These are phyloP conservation scores for Zootermopsis nevadensis DNA, from an alignment of 2,888 invertebrate species.

Conservation along the genomic window DNA sequence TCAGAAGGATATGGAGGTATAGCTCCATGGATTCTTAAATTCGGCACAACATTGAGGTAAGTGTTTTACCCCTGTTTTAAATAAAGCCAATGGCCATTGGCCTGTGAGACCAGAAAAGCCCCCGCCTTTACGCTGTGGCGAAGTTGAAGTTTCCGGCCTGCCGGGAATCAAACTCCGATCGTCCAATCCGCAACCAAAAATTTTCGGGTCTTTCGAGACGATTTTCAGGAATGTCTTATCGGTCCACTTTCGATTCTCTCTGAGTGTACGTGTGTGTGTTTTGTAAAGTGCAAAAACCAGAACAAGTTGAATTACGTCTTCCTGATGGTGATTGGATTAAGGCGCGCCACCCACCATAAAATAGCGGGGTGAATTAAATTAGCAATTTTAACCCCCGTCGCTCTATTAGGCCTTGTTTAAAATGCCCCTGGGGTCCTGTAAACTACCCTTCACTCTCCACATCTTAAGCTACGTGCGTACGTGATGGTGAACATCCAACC, in stretches of 20 bases:
- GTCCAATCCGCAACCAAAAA: no score
- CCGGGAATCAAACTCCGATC: no score
- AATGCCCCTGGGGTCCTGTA: conserved; percentile 21
- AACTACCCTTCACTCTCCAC: neutral
- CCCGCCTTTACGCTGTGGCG: no score
- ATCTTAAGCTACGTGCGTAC: neutral
- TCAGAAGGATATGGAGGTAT: no score
- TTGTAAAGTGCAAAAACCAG: neutral
- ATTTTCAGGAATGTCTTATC: no score
- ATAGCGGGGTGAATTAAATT: conserved; percentile 34
- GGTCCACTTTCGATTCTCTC: neutral
- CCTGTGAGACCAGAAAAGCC: no score
- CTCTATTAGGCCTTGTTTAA: conserved; percentile 22
- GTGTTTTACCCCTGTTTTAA: no score
- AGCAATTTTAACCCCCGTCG: conserved; percentile 21
- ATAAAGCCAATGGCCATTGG: no score
- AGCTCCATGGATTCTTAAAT: no score
- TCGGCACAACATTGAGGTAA: no score
- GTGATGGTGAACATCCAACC: neutral
- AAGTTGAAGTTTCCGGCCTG: no score
- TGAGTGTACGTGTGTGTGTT: neutral
- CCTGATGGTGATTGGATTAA: conserved; percentile 24
- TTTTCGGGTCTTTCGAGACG: no score
- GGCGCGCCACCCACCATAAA: conserved; percentile 15
- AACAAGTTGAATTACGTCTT: conserved; percentile 24